Evolutionary conservation across 2,797 vertebrate genomes (phyloP), one percentile per base, ranked within the genome.

Genomic region (Halcyon smyrnensis): DNA sequence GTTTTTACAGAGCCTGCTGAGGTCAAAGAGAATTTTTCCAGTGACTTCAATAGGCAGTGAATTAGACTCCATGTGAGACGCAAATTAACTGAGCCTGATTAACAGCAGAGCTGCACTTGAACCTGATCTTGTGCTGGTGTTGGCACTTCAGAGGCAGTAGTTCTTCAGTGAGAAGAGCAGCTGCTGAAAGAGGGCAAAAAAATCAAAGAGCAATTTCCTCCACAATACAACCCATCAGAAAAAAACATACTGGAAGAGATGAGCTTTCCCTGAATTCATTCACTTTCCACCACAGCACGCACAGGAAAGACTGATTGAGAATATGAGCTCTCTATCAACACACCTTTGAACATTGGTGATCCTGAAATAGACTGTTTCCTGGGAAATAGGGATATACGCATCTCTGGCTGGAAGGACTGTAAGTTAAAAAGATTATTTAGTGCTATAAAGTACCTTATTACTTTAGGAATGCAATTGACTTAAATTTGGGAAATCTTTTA

Each of bases 181-280:
- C 87, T 90, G 90, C 50, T 93, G 27, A 36, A 50, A 91, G 79
- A 89, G 74, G 81, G 34, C 18, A 41, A 90, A 87, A 92, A 92
- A 92, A 67, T 53, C 88, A 86, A 62, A 90, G 62, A 74, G 86
- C 46, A 87, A 95, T 94, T 68, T 94, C 56, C 81, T 87, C 62
- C 70, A 84, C 54, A 63, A 79, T 28, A 46, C 36, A 68, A 56
- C 69, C 41, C 39, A 12, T 59, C 71, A 88, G 39, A 64, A 65
- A 25, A n/a, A 54, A 32, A 48, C 27, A 37, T 0, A 8, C 41
- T 46, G 53, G 21, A 48, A 78, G 30, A 39, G 30, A 71, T 41
- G n/a, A 90, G 80, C 54, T 78, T 62, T 54, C 25, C 10, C 4
- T 4, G 16, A 76, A 73, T 79, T 76, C 80, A 71, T 81, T 78